Evolutionary conservation across 2,797 vertebrate genomes (phyloP).

Genomic region (Sebastiscus tertius): DNA sequence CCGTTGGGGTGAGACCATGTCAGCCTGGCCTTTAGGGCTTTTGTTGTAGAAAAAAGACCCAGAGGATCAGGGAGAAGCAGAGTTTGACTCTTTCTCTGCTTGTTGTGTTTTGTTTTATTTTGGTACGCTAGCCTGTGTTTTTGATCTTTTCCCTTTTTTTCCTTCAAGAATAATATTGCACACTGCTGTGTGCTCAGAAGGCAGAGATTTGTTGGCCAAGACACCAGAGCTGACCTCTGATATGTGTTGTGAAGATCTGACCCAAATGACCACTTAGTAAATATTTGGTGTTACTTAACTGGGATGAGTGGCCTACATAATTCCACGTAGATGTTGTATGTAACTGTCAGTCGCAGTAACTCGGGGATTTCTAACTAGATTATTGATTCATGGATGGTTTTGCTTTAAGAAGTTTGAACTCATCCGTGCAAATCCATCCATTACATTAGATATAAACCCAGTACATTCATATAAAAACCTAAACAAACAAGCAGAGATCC

Average conservation of each 20-base stretch:
- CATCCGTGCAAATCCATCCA: slow-evolving; percentile 5
- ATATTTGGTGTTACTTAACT: slow-evolving; percentile 76
- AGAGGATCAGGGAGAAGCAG: slow-evolving; percentile 65
- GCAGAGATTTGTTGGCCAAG: slow-evolving; percentile 70
- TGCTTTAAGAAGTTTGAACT: slow-evolving; percentile 52
- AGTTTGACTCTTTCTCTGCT: slow-evolving; percentile 69
- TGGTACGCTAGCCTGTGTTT: slow-evolving; percentile 73
- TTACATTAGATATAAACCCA: slow-evolving; percentile 15
- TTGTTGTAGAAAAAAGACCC: slow-evolving; percentile 72
- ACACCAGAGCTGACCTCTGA: slow-evolving; percentile 76
- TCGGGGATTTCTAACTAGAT: slow-evolving; percentile 42
- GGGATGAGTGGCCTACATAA: slow-evolving; percentile 69
- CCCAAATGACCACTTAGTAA: slow-evolving; percentile 73
- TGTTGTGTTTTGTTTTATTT: slow-evolving; percentile 80
- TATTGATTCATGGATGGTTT: slow-evolving; percentile 54
- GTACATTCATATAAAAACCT: background rate
- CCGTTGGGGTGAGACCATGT: slow-evolving; percentile 74
- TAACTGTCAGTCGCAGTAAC: slow-evolving; percentile 41
- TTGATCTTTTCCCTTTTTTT: slow-evolving; percentile 72
- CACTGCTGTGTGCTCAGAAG: slow-evolving; percentile 75
- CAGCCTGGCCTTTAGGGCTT: slow-evolving; percentile 74
- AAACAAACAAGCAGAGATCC: background rate
- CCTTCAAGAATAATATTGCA: slow-evolving; percentile 74
- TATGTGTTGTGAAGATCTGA: slow-evolving; percentile 75
- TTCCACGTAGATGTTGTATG: slow-evolving; percentile 50